These are phyloP conservation scores for Leucozona laternaria DNA, from an alignment of 2,888 invertebrate species.

Conservation along the genomic window DNA sequence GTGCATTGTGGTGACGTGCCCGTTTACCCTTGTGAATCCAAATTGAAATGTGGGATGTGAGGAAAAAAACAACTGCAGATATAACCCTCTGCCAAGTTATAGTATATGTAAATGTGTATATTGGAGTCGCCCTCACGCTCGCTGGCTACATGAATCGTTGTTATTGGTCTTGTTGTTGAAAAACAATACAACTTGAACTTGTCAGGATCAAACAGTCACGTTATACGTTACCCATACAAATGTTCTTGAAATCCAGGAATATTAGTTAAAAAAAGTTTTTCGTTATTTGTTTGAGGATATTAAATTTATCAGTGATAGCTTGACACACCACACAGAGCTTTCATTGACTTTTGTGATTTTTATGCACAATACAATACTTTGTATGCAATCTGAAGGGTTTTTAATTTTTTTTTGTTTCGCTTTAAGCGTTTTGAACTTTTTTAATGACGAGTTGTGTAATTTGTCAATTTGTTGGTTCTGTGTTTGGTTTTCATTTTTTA, in stretches of 20 bases:
- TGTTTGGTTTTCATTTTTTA: neutral
- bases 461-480: neutral
- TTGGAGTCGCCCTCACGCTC: neutral
- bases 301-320: neutral
- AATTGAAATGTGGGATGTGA: conserved; percentile 3
- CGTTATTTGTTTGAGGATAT: neutral
- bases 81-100: neutral
- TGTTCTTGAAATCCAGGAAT: neutral
- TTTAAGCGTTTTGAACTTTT: neutral
- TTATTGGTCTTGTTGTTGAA: neutral
- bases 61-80: neutral
- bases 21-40: neutral
- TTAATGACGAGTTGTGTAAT: neutral
- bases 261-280: neutral
- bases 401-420: too few relatives aligned
- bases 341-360: neutral
- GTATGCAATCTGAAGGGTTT: neutral
- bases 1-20: conserved; percentile 13
- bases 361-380: neutral
- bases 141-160: neutral
- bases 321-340: neutral
- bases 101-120: too few relatives aligned
- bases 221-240: neutral
- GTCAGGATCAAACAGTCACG: neutral
- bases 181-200: conserved; percentile 12